Percentiles rank a stretch among this genome's conserved stretches.
Conservation (phyloP, 1,140 invertebrate species). For the Aricia agestis region DNA sequence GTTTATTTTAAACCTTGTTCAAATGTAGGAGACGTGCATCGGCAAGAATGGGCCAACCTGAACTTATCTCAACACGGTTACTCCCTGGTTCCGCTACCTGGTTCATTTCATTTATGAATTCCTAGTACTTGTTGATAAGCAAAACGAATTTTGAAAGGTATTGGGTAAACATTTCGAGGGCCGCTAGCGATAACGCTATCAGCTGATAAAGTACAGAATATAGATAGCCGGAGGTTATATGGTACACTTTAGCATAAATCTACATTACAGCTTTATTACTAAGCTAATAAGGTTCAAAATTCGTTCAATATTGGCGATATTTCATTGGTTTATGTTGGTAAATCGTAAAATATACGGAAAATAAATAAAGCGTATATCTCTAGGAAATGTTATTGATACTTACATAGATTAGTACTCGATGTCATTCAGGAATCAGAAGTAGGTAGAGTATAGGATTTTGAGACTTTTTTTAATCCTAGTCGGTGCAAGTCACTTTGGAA, state of each 20-base stretch:
- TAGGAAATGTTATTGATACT: not conserved
- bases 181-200: not conserved
- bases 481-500: too few relatives aligned
- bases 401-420: not conserved
- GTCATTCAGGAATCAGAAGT: too few relatives aligned
- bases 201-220: not conserved
- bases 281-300: not conserved
- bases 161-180: conserved; percentile 13
- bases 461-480: too few relatives aligned
- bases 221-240: not conserved
- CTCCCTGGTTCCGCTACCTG: too few relatives aligned
- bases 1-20: too few relatives aligned
- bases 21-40: too few relatives aligned
- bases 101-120: not conserved
- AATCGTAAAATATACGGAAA: not conserved
- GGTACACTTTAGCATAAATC: not conserved
- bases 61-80: too few relatives aligned
- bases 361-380: not conserved
- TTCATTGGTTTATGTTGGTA: too few relatives aligned
- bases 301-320: not conserved
- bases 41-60: too few relatives aligned
- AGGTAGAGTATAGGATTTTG: too few relatives aligned
- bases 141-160: conserved; percentile 15
- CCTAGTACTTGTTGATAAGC: conserved; percentile 10
- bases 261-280: not conserved